These are phyloP conservation scores for Tinamus major DNA, from an alignment of 2,797 vertebrate species.

Conservation along the genomic window DNA sequence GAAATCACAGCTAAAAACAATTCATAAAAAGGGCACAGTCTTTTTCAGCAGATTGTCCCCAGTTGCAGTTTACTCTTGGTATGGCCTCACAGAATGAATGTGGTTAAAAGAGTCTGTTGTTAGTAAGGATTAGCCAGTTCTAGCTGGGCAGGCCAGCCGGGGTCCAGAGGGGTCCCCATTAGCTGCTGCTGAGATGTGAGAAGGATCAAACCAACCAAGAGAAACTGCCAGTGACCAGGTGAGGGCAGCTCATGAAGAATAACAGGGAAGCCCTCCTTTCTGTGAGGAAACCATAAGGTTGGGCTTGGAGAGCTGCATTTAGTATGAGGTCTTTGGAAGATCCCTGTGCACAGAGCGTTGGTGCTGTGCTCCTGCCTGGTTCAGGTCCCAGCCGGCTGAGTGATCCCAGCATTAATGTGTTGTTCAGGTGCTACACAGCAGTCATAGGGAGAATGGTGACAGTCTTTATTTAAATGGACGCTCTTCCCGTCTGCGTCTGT, in stretches of 20 bases:
- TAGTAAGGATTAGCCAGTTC: constrained; percentile 27
- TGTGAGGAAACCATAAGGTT: constrained; percentile 14
- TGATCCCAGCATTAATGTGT: not conserved
- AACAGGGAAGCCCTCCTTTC: not conserved
- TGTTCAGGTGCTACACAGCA: not conserved
- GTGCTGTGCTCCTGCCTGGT: not conserved
- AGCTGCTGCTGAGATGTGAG: not conserved
- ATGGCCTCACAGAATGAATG: not conserved
- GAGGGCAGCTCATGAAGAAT: not conserved
- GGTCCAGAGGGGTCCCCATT: not conserved
- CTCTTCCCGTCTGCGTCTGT: not conserved
- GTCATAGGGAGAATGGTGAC: not conserved
- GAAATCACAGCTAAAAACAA: constrained; percentile 26
- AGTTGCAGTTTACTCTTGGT: not conserved
- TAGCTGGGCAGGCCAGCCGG: not conserved
- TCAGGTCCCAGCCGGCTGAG: not conserved
- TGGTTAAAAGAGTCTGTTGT: not conserved
- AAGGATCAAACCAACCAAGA: constrained; percentile 20
- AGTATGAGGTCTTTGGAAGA: not conserved
- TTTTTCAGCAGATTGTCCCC: constrained; percentile 34
- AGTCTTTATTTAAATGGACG: constrained; percentile 14
- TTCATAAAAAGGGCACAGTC: constrained; percentile 17
- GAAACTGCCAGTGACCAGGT: not conserved
- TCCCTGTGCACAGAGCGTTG: not conserved
- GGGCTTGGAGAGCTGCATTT: not conserved